Evolutionary conservation across 2,113 vertebrate species (phyloP).

Genomic region (Theristicus caerulescens): DNA sequence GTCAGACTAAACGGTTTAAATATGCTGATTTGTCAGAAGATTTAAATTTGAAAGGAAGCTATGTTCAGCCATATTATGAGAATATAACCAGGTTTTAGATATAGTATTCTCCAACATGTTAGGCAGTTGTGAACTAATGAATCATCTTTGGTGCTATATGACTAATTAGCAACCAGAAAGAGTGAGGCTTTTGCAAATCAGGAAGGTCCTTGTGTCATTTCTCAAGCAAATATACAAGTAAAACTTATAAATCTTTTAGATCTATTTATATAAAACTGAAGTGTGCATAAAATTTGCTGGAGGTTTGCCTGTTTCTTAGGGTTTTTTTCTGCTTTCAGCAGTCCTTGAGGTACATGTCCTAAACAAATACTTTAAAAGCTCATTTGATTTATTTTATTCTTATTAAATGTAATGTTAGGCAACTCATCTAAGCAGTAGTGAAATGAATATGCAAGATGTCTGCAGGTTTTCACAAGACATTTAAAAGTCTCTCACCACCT

Average conservation of each 20-base stretch:
- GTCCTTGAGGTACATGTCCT: neutral
- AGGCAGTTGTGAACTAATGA: neutral
- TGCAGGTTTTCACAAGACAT: neutral
- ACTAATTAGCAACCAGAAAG: neutral
- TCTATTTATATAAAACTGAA: neutral
- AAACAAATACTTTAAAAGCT: neutral
- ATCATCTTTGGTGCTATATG: neutral
- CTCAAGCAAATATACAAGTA: neutral
- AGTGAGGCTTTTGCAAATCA: neutral
- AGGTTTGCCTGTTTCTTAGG: neutral
- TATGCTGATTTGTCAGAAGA: neutral
- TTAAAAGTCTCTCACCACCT: neutral
- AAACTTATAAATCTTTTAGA: neutral
- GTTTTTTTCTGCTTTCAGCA: neutral
- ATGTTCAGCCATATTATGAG: neutral
- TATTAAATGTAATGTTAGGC: neutral
- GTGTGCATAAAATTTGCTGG: neutral
- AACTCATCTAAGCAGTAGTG: neutral
- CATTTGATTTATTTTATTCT: neutral
- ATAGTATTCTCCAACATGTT: neutral
- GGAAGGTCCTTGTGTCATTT: neutral
- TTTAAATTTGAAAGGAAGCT: neutral
- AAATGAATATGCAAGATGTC: neutral
- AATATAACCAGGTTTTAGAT: neutral
- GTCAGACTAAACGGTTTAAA: constrained; percentile 22